Evolutionary conservation across 2,888 invertebrate genomes (phyloP), one percentile per base, ranked within the genome.

Genomic region (Heliconius hortense): DNA sequence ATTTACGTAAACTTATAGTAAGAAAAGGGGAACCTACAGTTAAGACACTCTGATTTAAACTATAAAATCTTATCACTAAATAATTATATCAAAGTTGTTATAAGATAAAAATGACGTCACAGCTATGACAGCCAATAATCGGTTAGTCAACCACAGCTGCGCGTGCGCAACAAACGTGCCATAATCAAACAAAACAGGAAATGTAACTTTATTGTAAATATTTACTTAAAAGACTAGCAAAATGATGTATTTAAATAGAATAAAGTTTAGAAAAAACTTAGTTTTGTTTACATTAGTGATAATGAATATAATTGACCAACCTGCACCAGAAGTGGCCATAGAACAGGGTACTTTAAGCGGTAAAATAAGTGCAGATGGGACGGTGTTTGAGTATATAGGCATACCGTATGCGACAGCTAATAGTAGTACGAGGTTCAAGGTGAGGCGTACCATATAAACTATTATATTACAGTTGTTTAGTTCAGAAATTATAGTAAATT

Each of bases 331-430:
- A 81, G 88, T 93, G 26, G 81, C 75, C 2, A 89, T 93, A 4
- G 89, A 87, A 10, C 93, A 93, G 87, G 92, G 92, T 73, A 86
- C 78, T 84, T 82, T 93, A 81, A 88, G 85, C 83, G 93, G 93
- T 83, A 90, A 89, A 85, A 82, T 89, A 1, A 93, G 89, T 72
- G 79, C 74, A 0, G 91, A 92, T 88, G 93, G 93, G 67, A 82
- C 89, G 72, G 85, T 87, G 85, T 90, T 88, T 53, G 90, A 92
- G 86, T 93, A 93, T 84, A 77, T 89, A 15, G 92, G 93, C 11
- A 92, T 93, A 78, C 93, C 93, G 4, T 93, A 93, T 72, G 92
- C 89, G 18, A 88, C 88, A 3, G 84, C 86, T 28, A 90, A 89
- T 74, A 87, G 84, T 66, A 87, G 82, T 59, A 87, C 85, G 53